These are phyloP conservation scores for Ambastaia sidthimunki DNA, from an alignment of 2,797 vertebrate genomes.

Conservation along the genomic window DNA sequence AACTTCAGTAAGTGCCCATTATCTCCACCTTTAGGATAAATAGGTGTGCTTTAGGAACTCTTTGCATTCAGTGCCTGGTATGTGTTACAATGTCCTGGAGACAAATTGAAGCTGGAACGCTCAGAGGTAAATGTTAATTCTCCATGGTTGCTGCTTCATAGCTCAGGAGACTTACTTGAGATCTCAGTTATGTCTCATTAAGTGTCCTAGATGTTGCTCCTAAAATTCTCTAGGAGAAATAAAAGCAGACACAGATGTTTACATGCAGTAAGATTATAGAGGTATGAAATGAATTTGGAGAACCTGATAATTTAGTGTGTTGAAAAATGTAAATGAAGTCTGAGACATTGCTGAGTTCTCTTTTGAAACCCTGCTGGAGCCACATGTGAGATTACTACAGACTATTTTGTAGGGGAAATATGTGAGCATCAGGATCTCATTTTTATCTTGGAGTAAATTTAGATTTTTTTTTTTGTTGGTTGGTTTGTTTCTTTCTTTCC, in stretches of 20 bases:
- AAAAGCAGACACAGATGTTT: too few relatives aligned
- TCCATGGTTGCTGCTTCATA: not conserved
- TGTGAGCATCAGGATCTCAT: not conserved
- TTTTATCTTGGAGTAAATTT: not conserved
- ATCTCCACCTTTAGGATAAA: slow-evolving; percentile 54
- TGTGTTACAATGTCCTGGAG: slow-evolving; percentile 35
- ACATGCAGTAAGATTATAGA: not conserved
- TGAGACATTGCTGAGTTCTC: not conserved
- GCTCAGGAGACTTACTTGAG: not conserved
- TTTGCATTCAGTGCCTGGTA: slow-evolving; percentile 38
- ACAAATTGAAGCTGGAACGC: not conserved
- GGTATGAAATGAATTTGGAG: not conserved
- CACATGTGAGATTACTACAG: not conserved
- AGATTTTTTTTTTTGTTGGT: not conserved
- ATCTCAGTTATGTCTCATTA: not conserved
- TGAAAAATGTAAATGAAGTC: not conserved
- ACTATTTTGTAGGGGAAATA: not conserved
- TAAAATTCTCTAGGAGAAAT: not conserved
- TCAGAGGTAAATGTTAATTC: not conserved
- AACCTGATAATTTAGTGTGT: not conserved
- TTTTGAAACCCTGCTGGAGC: not conserved
- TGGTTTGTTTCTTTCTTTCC: not conserved
- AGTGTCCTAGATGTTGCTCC: not conserved
- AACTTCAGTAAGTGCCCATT: slow-evolving; percentile 55
- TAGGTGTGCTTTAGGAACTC: slow-evolving; percentile 29